Evolutionary conservation across 2,888 invertebrate species (phyloP).

Genomic region (Drosophila mulleri): DNA sequence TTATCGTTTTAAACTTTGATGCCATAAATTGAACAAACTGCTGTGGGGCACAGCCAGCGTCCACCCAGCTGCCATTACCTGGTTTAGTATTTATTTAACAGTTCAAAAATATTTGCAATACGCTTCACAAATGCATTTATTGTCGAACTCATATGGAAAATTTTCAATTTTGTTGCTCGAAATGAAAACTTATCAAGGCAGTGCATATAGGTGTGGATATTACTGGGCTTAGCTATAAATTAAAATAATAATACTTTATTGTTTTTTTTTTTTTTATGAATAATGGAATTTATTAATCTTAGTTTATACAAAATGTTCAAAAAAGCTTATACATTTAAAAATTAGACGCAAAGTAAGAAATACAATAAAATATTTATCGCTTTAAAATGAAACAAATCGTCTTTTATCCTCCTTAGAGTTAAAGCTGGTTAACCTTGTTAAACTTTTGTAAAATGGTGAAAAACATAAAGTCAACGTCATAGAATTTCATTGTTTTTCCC

Average conservation of each 20-base stretch:
- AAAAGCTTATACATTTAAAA: not conserved
- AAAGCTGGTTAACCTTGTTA: slow-evolving; percentile 17
- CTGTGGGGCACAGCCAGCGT: not conserved
- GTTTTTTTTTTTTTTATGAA: no score
- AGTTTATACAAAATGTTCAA: not conserved
- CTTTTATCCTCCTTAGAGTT: not conserved
- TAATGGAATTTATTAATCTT: no score
- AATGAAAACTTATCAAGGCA: not conserved
- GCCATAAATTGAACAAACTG: slow-evolving; percentile 73
- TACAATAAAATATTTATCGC: no score
- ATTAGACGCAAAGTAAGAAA: no score
- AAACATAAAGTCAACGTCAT: slow-evolving; percentile 50
- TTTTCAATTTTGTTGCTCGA: slow-evolving; percentile 13
- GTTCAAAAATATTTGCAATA: slow-evolving; percentile 73
- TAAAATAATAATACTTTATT: not conserved
- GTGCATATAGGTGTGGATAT: not conserved
- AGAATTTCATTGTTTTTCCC: slow-evolving; percentile 60
- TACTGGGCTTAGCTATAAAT: not conserved
- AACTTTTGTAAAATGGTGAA: slow-evolving; percentile 16
- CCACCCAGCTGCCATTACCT: not conserved
- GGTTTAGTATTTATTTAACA: slow-evolving; percentile 64
- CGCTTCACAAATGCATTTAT: slow-evolving; percentile 64
- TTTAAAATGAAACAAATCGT: no score
- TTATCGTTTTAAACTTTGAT: slow-evolving; percentile 62
- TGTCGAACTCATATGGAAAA: slow-evolving; percentile 16